Base-by-base conservation (phyloP, 2,888 invertebrate genomes). In the Lepidocyrtinus sp. region DNA sequence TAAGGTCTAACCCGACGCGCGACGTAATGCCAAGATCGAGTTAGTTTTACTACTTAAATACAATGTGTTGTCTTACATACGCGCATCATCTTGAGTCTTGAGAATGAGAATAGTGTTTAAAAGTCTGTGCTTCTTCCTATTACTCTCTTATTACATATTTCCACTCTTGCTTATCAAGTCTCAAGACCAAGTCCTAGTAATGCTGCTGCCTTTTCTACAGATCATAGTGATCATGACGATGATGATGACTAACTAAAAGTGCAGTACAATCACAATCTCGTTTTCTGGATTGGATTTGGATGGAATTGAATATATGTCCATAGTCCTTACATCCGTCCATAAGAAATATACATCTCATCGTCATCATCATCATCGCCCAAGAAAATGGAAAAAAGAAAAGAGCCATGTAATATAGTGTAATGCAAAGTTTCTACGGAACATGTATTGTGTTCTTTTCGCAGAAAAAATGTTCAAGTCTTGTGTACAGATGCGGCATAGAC, bases 201-300 rank as follows among this genome's bases (percentile, higher is more conserved):
- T 27, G 17, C 21, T 9, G 17, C 7, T 59, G 7, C 59, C n/a
- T 5, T 21, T 21, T 9, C 64, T 64, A 25, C 24, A 25, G 64
- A 64, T 25, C 62, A 62, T 25, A 22, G 22, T 19, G 59, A 59
- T 12, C n/a, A 50, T 50, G 55, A 63, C 22, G 3, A 63, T 12
- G 64, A 64, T 25, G 64, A 64, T 26, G 64, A 27, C 26, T 17
- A 64, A 17, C 26, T 24, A 27, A 64, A 25, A 27, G 64, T 64
- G 64, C 64, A 64, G 17, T 27, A 21, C 36, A 64, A 27, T 27
- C 64, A 25, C 26, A n/a, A 50, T 59, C 7, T 21, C 59, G 1
- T 22, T 59, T 2, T 21, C 59, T 59, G 59, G 59, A 59, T 21
- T 36, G 36, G 36, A 59, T 59, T 21, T 59, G 59, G 7, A 36